These are phyloP conservation scores for Scortum barcoo DNA, from an alignment of 2,113 vertebrate genomes.

Conservation along the genomic window DNA sequence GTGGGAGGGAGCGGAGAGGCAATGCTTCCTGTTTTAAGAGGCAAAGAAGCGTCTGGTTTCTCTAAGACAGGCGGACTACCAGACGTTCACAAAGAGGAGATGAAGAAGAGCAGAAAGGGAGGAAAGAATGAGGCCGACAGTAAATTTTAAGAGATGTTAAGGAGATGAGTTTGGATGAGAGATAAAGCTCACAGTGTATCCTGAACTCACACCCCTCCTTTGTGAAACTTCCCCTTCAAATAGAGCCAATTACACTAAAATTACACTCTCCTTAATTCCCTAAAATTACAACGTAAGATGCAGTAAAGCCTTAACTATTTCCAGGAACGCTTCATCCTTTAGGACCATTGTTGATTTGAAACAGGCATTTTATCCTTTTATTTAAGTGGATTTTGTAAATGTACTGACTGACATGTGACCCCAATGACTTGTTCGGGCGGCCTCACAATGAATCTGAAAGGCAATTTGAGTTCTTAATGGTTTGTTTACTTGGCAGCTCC, in stretches of 20 bases:
- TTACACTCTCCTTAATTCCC: not conserved
- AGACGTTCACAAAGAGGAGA: constrained; percentile 28
- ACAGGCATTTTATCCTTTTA: not conserved
- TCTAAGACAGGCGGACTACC: constrained; percentile 27
- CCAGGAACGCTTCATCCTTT: not conserved
- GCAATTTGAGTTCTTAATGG: constrained; percentile 35
- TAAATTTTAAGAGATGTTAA: constrained; percentile 7
- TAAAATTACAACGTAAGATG: not conserved
- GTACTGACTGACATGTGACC: not conserved
- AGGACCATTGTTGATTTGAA: not conserved
- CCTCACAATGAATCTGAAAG: constrained; percentile 2
- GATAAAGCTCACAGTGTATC: not conserved
- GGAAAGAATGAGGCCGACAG: constrained; percentile 10
- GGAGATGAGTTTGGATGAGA: constrained; percentile 1
- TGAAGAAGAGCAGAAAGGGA: constrained; percentile 12
- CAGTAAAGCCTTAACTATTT: not conserved
- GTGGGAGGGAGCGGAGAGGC: constrained; percentile 15
- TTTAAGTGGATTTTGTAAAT: not conserved
- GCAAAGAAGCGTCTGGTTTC: constrained; percentile 44
- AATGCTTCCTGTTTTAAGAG: constrained; percentile 67
- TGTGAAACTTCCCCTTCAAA: not conserved
- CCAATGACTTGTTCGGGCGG: not conserved
- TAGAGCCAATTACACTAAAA: not conserved
- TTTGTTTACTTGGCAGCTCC: constrained; percentile 56
- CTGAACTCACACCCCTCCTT: not conserved